A percentile compares a stretch with the other conserved stretches of the same genome.
Conservation (phyloP, 1,140 invertebrate species). For the Andricus grossulariae region DNA sequence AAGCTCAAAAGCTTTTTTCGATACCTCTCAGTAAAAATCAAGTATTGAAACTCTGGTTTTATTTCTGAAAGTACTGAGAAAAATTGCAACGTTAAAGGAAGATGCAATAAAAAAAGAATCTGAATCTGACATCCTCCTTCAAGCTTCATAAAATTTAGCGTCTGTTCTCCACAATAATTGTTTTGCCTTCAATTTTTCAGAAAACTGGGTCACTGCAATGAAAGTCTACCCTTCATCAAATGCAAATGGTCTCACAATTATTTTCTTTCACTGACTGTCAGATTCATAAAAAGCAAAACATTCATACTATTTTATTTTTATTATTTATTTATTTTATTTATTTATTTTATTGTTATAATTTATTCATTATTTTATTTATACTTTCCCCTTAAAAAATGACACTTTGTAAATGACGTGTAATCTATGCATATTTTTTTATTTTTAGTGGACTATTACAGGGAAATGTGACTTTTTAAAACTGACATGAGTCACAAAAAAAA, state of each 20-base stretch:
- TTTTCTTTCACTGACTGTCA: neutral
- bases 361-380: too few relatives aligned
- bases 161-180: slow-evolving; percentile 6
- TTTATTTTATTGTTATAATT: too few relatives aligned
- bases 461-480: too few relatives aligned
- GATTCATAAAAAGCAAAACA: neutral
- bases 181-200: neutral
- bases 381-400: too few relatives aligned
- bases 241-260: neutral
- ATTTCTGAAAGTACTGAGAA: neutral
- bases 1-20: slow-evolving; percentile 7
- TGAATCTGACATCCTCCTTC: neutral
- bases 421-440: too few relatives aligned
- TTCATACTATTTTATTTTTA: neutral
- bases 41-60: neutral
- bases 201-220: neutral
- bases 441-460: too few relatives aligned
- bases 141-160: neutral
- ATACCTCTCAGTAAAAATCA: slow-evolving; percentile 8
- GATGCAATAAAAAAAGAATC: neutral
- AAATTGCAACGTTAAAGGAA: too few relatives aligned
- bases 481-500: too few relatives aligned
- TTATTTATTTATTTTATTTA: too few relatives aligned
- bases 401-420: too few relatives aligned
- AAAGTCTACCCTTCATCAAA: neutral